These are phyloP conservation scores for Drosophila affinis DNA, from an alignment of 2,888 invertebrate genomes.

Conservation along the genomic window DNA sequence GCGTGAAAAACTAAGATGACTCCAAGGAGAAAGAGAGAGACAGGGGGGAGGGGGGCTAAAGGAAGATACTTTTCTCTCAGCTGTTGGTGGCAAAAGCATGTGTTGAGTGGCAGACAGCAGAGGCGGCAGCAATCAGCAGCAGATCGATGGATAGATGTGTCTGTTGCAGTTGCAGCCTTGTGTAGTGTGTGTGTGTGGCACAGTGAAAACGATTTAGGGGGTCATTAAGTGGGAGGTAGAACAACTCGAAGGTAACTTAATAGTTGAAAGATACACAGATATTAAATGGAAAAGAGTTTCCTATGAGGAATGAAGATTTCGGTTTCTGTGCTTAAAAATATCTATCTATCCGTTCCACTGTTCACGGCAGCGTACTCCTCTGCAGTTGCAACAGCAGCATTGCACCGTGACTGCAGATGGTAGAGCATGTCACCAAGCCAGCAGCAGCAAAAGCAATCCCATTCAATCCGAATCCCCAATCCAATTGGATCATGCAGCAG, in stretches of 20 bases:
- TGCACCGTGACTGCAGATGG: conserved; percentile 18
- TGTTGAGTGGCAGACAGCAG: conserved; percentile 16
- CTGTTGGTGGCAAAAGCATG: conserved; percentile 21
- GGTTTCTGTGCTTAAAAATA: no score
- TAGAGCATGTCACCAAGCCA: conserved; percentile 23
- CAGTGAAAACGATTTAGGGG: neutral
- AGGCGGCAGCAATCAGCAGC: conserved; percentile 2
- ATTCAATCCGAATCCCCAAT: conserved; percentile 9
- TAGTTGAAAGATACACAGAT: no score
- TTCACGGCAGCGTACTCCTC: neutral
- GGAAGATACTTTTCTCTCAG: conserved; percentile 11
- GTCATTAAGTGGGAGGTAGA: no score
- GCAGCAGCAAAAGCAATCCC: conserved; percentile 20
- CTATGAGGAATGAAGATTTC: no score
- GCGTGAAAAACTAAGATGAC: conserved; percentile 40
- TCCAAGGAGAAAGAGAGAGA: neutral
- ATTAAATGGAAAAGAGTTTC: no score
- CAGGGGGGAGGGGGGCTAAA: neutral
- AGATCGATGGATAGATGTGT: conserved; percentile 19
- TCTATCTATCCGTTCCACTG: neutral
- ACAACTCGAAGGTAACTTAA: no score
- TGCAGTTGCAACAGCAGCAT: neutral
- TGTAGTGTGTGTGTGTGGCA: neutral
- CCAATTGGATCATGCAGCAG: neutral
- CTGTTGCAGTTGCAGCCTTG: neutral